Percentiles rank a stretch among this genome's conserved stretches.
Evolutionary conservation across 2,797 vertebrate genomes (phyloP).

Genomic region (Cossypha dichroa): DNA sequence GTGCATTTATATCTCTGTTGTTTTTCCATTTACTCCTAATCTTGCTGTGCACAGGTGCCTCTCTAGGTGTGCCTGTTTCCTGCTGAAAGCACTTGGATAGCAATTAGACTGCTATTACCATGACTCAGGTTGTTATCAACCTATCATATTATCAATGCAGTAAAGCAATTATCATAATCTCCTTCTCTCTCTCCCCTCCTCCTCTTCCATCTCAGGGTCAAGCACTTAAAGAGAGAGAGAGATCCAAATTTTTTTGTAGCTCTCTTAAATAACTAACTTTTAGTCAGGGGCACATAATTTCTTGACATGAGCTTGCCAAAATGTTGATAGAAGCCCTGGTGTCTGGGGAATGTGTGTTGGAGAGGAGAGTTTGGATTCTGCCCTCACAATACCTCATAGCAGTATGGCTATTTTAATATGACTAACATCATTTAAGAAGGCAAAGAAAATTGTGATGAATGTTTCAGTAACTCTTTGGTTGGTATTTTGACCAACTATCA

Average conservation of each 20-base stretch:
- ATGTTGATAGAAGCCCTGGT: background rate
- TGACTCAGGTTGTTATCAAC: conserved; percentile 33
- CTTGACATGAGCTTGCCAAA: background rate
- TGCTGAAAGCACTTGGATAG: background rate
- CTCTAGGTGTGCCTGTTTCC: conserved; percentile 15
- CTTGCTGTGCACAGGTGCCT: background rate
- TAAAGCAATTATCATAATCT: conserved; percentile 7
- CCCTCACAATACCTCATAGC: background rate
- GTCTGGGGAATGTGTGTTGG: background rate
- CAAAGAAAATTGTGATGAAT: background rate
- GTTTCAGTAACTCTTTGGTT: background rate
- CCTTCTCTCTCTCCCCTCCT: background rate
- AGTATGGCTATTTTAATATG: background rate
- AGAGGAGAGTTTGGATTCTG: background rate
- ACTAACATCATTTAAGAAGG: background rate
- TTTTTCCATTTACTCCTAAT: background rate
- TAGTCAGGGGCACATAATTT: background rate
- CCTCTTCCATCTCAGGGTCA: background rate
- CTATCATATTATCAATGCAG: no score
- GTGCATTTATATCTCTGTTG: background rate
- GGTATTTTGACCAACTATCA: background rate
- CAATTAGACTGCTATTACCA: conserved; percentile 21
- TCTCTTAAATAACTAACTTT: background rate
- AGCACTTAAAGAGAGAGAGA: background rate
- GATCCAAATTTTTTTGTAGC: background rate